Evolutionary conservation across 2,113 vertebrate genomes (phyloP), one percentile per base, ranked within the genome.

Genomic region (Rhizomys pruinosus): DNA sequence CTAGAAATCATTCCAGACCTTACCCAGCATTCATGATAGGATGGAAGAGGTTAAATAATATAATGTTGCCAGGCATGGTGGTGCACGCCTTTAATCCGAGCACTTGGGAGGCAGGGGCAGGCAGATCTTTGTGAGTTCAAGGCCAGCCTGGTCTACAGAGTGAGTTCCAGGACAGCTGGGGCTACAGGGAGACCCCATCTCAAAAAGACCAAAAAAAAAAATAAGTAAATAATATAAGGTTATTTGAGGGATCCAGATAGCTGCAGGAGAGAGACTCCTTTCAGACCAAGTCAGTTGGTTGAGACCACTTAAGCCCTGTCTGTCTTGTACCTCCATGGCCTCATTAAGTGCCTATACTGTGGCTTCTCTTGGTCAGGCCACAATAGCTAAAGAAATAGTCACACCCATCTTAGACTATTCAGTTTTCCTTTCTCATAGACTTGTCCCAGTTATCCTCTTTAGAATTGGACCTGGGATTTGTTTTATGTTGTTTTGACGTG

Each of bases 401-500:
- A 17, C 1, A 23, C 1, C 68, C 34, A 17, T n/a, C 42, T 52
- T 85, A 61, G 64, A 84, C 68, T 52, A 32, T 22, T 91, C 39
- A 44, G 17, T 17, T 78, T 92, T 89, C 4, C 55, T 85, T 89
- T 66, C 29, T 85, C 22, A 37, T 20, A 80, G 32, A 27, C 10
- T 7, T 12, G 81, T 68, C 3, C 37, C 0, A 13, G 0, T 47
- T 73, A 79, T 94, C 42, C 72, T 89, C 17, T 87, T 77, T 47
- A 81, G 81, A 85, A 6, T 84, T 34, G 71, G 29, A 52, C 8
- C 66, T 91, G 42, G 16, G 32, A 19, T 88, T 91, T 78, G 61
- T 85, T 74, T 84, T 42, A 42, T 89, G 8, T 68, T 74, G 47
- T 37, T 91, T 85, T 82, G 39, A 82, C 34, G 66, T 88, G 22